These are phyloP conservation scores for Hyperoplus immaculatus DNA, from an alignment of 2,797 vertebrate species.

Conservation along the genomic window DNA sequence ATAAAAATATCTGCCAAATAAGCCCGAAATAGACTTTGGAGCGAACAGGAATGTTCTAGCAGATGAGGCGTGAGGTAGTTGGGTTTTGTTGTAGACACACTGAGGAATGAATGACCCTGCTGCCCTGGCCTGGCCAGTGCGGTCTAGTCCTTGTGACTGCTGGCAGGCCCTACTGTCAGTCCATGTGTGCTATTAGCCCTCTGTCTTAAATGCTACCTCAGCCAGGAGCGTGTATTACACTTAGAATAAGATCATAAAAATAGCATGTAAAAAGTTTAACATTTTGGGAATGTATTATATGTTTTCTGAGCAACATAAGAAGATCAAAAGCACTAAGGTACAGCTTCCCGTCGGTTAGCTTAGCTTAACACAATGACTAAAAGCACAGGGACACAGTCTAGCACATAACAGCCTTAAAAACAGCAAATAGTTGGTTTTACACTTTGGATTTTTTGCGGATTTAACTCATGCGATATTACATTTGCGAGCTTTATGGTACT, in stretches of 20 bases:
- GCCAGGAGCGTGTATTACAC: no score
- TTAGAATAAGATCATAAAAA: not conserved
- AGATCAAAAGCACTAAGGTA: not conserved
- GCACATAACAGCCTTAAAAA: not conserved
- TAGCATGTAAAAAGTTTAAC: not conserved
- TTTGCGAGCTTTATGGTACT: not conserved
- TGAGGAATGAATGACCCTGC: conserved; percentile 41
- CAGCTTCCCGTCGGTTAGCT: not conserved
- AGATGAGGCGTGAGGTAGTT: conserved; percentile 59
- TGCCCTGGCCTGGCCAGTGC: conserved; percentile 14
- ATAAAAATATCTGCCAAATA: conserved; percentile 65
- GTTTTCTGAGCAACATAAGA: not conserved
- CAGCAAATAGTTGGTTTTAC: not conserved
- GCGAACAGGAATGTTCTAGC: conserved; percentile 52
- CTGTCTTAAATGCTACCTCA: not conserved
- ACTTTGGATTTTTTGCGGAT: not conserved
- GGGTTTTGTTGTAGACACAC: conserved; percentile 44
- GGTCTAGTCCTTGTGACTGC: not conserved
- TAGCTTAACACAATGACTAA: not conserved
- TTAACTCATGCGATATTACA: not conserved
- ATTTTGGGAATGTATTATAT: not conserved
- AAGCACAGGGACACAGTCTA: not conserved
- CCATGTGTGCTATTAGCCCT: not conserved
- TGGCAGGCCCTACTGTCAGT: not conserved
- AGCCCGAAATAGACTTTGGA: conserved; percentile 63